phyloP scores from a whole-genome alignment of 2,113 vertebrate species.

The Megaceryle torquata region DNA sequence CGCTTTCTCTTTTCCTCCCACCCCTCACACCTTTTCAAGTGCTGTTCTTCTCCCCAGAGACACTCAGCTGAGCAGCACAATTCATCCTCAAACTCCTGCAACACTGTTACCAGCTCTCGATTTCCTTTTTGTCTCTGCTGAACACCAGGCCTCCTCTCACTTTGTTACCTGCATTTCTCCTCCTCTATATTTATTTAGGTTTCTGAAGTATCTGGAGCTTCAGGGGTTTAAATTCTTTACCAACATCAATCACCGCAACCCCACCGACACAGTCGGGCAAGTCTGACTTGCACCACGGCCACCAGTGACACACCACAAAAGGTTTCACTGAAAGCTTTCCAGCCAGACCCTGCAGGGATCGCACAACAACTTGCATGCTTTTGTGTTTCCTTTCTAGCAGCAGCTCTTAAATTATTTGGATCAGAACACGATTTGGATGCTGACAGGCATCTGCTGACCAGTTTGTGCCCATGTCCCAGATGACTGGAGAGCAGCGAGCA shows the following conservation, averaged over 20 bases:
- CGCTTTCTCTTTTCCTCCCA: background rate
- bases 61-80: background rate
- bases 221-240: background rate
- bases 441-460: background rate
- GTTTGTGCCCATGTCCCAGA: background rate
- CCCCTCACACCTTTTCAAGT: background rate
- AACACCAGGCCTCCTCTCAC: background rate
- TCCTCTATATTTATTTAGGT: background rate
- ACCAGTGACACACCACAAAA: too few species aligned
- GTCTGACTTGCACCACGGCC: background rate
- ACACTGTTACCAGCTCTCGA: rapidly evolving
- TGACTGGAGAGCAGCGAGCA: background rate
- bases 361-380: background rate
- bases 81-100: background rate
- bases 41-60: background rate
- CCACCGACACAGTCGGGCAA: background rate
- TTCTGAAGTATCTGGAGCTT: background rate
- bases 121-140: background rate
- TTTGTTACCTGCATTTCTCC: background rate
- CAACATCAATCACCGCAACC: background rate
- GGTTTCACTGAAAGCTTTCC: background rate
- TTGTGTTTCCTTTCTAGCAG: background rate
- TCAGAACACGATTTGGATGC: background rate
- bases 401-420: background rate
- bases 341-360: background rate